These are phyloP conservation scores for Diplodus puntazzo DNA, from an alignment of 2,797 vertebrate species.

Conservation along the genomic window DNA sequence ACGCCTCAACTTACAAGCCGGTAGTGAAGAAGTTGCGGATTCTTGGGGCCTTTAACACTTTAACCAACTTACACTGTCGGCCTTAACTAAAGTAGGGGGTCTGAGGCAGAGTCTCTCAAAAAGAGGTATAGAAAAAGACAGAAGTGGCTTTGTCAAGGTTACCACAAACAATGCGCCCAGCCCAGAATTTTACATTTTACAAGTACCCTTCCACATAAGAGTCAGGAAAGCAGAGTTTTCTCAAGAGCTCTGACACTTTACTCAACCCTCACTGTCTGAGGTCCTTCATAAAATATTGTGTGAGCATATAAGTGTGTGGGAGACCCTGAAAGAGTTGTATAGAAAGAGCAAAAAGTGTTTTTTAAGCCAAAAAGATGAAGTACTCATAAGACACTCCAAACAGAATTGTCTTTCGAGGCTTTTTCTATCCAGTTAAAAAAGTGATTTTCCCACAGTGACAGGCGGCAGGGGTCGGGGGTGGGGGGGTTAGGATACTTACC, in stretches of 20 bases:
- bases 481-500: neutral
- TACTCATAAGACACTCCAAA: neutral
- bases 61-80: neutral
- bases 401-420: neutral
- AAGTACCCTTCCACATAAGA: neutral
- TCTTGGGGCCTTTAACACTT: neutral
- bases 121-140: neutral
- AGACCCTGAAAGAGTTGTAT: neutral
- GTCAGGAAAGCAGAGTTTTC: neutral
- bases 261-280: neutral
- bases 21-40: neutral
- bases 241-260: neutral
- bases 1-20: slow-evolving; percentile 15
- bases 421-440: slow-evolving; percentile 5
- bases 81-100: neutral
- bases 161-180: neutral
- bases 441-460: slow-evolving; percentile 20
- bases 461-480: neutral
- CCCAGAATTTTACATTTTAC: neutral
- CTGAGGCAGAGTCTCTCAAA: neutral
- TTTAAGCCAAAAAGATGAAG: slow-evolving; percentile 2
- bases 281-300: neutral
- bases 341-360: slow-evolving; percentile 2
- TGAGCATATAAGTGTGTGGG: neutral
- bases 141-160: neutral